These are phyloP conservation scores for Dreissena rostriformis DNA, from an alignment of 1,140 invertebrate genomes.

Conservation along the genomic window DNA sequence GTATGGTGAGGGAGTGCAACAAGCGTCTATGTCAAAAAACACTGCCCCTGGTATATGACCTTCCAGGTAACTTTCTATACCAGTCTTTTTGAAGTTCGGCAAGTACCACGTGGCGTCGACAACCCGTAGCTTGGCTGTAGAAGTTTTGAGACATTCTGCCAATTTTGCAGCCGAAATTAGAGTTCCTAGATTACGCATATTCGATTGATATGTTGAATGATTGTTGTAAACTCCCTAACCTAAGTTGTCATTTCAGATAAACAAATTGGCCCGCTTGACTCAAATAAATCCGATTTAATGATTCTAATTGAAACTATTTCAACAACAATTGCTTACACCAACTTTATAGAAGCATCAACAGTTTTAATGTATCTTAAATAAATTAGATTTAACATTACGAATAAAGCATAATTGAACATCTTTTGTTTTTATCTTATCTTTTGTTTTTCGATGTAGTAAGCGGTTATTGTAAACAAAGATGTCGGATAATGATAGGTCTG, in stretches of 20 bases:
- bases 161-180: constrained; percentile 25
- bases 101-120: constrained; percentile 75
- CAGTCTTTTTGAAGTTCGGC: constrained; percentile 68
- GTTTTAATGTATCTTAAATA: no score
- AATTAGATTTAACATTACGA: not conserved
- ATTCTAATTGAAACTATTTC: no score
- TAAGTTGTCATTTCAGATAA: not conserved
- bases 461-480: constrained; percentile 36
- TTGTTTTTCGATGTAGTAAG: not conserved
- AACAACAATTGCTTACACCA: no score
- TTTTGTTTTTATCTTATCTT: not conserved
- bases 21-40: constrained; percentile 78
- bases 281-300: no score
- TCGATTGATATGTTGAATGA: constrained; percentile 9
- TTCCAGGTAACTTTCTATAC: constrained; percentile 65
- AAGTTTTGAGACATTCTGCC: constrained; percentile 10
- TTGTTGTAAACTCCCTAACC: constrained; percentile 2
- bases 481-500: constrained; percentile 53
- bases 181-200: constrained; percentile 21
- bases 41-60: constrained; percentile 76
- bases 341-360: no score
- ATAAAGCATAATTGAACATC: not conserved
- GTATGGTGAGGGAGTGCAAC: constrained; percentile 63
- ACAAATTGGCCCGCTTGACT: constrained; percentile 1
- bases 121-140: constrained; percentile 60